phyloP scores from a whole-genome alignment of 1,140 invertebrate species.

The Dendroctonus ponderosae region DNA sequence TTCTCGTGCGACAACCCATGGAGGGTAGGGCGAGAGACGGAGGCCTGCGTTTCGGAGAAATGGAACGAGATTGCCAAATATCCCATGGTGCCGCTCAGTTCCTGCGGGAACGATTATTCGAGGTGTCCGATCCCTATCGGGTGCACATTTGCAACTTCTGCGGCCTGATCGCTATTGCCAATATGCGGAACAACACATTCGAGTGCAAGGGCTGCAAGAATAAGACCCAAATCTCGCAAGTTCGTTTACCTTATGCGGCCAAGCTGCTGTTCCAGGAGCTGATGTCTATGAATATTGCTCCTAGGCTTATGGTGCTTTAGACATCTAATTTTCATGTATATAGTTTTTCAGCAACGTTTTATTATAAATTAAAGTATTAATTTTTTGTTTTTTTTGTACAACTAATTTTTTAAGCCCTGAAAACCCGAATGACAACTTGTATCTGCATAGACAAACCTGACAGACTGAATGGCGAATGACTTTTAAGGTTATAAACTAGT shows the following conservation, averaged over 20 bases:
- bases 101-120: constrained; percentile 91
- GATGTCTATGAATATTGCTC: constrained; percentile 99
- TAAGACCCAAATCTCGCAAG: constrained; percentile 96
- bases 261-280: constrained; percentile 98
- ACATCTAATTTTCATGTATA: too few relatives aligned
- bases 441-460: too few relatives aligned
- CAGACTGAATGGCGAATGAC: too few relatives aligned
- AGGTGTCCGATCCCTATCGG: constrained; percentile 96
- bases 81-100: constrained; percentile 98
- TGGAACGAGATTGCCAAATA: constrained; percentile 99
- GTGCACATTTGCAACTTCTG: constrained; percentile 98
- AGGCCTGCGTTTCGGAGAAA: constrained; percentile 97
- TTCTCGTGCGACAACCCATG: constrained; percentile 97
- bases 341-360: too few relatives aligned
- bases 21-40: constrained; percentile 97
- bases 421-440: too few relatives aligned
- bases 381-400: too few relatives aligned
- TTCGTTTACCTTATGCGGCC: constrained; percentile 95
- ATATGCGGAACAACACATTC: constrained; percentile 95
- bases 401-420: too few relatives aligned
- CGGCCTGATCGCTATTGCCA: constrained; percentile 95
- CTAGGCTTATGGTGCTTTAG: constrained; percentile 83
- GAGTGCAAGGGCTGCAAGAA: constrained; percentile 98
- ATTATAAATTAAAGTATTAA: too few relatives aligned
- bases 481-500: too few relatives aligned